Conservation (phyloP, 2,888 invertebrate genomes). For the Synanthedon tipuliformis region DNA sequence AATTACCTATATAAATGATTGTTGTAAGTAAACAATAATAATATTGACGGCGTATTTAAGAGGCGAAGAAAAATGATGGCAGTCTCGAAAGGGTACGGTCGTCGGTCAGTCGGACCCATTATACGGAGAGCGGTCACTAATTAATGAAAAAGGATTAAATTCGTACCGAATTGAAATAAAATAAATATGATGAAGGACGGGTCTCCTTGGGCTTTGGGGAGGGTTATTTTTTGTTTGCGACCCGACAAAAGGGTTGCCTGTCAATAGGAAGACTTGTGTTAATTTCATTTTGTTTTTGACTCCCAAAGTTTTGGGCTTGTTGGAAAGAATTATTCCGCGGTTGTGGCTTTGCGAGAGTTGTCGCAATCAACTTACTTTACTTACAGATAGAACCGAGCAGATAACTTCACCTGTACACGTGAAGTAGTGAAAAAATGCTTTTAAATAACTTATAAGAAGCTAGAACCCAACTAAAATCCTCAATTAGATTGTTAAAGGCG, state of each 20-base stretch:
- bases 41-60: constrained; percentile 21
- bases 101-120: constrained; percentile 33
- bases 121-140: constrained; percentile 59
- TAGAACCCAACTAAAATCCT: too few relatives aligned
- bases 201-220: constrained; percentile 34
- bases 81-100: constrained; percentile 26
- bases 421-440: neutral
- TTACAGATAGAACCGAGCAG: neutral
- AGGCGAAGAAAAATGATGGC: constrained; percentile 62
- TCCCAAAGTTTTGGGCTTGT: neutral
- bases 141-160: constrained; percentile 71
- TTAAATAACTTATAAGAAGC: too few relatives aligned
- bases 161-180: constrained; percentile 68
- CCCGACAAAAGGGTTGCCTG: neutral
- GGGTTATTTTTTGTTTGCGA: neutral
- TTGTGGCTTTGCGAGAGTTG: neutral
- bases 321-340: neutral
- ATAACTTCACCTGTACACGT: neutral
- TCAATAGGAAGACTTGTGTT: neutral
- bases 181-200: constrained; percentile 65
- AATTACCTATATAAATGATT: too few relatives aligned
- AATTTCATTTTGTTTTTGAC: neutral
- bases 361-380: neutral
- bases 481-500: too few relatives aligned
- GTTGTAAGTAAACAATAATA: constrained; percentile 6